phyloP scores from a whole-genome alignment of 2,113 vertebrate species.

The Ptilonorhynchus violaceus region DNA sequence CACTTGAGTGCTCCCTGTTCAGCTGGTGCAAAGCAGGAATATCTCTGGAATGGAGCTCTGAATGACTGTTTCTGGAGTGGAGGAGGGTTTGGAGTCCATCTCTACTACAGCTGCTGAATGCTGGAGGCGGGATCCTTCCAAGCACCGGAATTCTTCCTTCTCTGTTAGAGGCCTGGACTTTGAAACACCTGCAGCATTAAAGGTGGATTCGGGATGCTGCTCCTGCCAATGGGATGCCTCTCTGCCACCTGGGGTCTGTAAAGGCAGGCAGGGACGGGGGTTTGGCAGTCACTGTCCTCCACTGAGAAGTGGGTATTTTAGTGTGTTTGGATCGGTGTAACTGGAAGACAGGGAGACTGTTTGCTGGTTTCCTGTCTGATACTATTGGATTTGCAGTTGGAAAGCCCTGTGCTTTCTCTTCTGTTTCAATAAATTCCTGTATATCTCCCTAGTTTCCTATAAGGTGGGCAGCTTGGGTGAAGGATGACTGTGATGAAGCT shows the following conservation, averaged over 20 bases:
- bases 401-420: background rate
- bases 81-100: background rate
- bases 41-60: background rate
- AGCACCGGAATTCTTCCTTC: background rate
- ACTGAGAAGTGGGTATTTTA: background rate
- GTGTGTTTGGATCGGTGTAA: background rate
- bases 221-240: background rate
- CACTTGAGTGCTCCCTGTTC: background rate
- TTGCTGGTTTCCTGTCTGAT: background rate
- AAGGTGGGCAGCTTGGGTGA: background rate
- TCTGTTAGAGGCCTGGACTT: background rate
- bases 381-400: background rate
- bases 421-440: background rate
- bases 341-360: background rate
- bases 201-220: background rate
- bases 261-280: background rate
- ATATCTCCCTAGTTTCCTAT: background rate
- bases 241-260: background rate
- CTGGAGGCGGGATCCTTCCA: background rate
- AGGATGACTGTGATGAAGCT: background rate
- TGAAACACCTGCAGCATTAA: background rate
- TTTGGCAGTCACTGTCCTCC: background rate
- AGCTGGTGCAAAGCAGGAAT: background rate
- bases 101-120: background rate
- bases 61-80: background rate